These are phyloP conservation scores for Boloria selene DNA, from an alignment of 2,888 invertebrate genomes.

Conservation along the genomic window DNA sequence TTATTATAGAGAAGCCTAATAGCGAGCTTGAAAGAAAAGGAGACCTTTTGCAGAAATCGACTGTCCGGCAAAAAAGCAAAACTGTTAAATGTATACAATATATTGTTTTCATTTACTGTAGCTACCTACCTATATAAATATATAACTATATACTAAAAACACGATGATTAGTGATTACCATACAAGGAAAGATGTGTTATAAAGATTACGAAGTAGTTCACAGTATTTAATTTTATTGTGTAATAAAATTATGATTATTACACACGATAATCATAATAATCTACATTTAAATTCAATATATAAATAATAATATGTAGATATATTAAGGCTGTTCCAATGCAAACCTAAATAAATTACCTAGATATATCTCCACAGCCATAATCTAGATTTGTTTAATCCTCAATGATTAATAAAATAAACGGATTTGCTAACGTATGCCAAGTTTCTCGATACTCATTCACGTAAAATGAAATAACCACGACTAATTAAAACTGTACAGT, in stretches of 20 bases:
- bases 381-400: slow-evolving; percentile 7
- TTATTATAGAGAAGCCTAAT: slow-evolving; percentile 64
- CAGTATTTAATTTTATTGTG: no score
- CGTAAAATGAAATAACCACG: slow-evolving; percentile 38
- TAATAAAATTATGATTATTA: no score
- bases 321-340: neutral
- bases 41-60: slow-evolving; percentile 55
- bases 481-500: slow-evolving; percentile 47
- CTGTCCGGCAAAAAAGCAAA: slow-evolving; percentile 25
- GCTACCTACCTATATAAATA: no score
- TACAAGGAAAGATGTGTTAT: no score
- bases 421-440: slow-evolving; percentile 21
- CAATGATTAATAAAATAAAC: slow-evolving; percentile 14
- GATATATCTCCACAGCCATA: slow-evolving; percentile 1
- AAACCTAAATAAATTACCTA: neutral
- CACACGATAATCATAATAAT: no score
- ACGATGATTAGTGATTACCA: no score
- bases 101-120: no score
- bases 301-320: no score
- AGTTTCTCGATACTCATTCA: slow-evolving; percentile 20
- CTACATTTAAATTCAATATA: no score
- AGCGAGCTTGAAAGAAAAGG: slow-evolving; percentile 55
- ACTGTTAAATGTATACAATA: neutral
- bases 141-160: no score
- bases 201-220: no score